phyloP scores from a whole-genome alignment of 2,797 vertebrate species.

The Lutjanus argentimaculatus region DNA sequence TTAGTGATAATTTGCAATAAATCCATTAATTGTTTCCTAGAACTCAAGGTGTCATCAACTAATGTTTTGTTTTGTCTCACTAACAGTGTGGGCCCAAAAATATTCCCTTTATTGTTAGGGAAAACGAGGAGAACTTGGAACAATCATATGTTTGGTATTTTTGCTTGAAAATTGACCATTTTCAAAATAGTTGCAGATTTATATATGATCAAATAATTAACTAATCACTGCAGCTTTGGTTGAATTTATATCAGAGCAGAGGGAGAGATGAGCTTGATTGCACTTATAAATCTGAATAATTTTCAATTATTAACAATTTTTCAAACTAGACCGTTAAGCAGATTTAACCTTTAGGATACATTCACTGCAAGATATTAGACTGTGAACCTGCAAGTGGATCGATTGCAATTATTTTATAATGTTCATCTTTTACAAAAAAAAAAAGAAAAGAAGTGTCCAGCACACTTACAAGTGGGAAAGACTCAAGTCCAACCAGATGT shows the following conservation, averaged over 20 bases:
- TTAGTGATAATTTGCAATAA: background rate
- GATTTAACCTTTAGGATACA: background rate
- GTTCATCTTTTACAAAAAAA: conserved; percentile 3
- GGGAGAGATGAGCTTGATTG: background rate
- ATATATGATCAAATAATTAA: background rate
- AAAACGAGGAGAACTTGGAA: background rate
- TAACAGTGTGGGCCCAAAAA: background rate
- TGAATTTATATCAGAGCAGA: background rate
- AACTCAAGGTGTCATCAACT: background rate
- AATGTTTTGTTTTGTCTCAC: background rate
- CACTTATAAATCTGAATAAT: background rate
- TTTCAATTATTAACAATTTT: background rate
- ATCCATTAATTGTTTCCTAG: background rate
- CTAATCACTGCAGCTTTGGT: background rate
- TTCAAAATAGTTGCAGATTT: background rate
- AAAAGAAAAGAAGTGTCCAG: background rate
- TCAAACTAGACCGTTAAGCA: background rate
- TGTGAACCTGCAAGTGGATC: background rate
- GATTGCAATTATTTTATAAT: background rate
- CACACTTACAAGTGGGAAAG: background rate
- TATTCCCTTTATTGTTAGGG: too few relatives aligned
- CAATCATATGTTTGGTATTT: background rate
- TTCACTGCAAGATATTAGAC: too few relatives aligned
- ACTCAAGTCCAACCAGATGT: conserved; percentile 39
- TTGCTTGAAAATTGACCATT: background rate